phyloP scores from a whole-genome alignment of 2,888 invertebrate genomes.

The Furcula furcula region DNA sequence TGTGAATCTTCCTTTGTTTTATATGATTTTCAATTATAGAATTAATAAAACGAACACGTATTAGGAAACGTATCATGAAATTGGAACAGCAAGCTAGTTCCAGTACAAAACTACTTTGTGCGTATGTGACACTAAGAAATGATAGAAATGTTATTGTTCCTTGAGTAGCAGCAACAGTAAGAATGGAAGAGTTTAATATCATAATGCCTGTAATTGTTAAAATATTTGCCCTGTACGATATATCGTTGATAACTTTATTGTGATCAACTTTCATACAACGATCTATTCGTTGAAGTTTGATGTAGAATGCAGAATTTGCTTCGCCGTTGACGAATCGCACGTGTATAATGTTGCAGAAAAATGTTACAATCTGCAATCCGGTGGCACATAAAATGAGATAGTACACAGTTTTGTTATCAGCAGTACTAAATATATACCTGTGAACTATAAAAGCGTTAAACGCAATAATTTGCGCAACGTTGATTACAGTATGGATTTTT shows the following conservation, averaged over 20 bases:
- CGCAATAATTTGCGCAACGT: slow-evolving; percentile 16
- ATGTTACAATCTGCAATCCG: slow-evolving; percentile 25
- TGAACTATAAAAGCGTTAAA: slow-evolving; percentile 14
- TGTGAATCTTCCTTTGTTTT: slow-evolving; percentile 13
- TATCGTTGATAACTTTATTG: slow-evolving; percentile 30
- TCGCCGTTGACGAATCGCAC: slow-evolving; percentile 47
- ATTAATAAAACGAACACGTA: slow-evolving; percentile 49
- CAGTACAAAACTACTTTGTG: slow-evolving; percentile 33
- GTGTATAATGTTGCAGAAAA: slow-evolving; percentile 37
- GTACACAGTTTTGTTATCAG: slow-evolving; percentile 17
- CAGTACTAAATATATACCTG: slow-evolving; percentile 13
- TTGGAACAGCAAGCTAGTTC: slow-evolving; percentile 47
- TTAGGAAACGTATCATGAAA: slow-evolving; percentile 40
- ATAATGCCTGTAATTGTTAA: slow-evolving; percentile 22
- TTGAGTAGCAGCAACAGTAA: slow-evolving; percentile 11
- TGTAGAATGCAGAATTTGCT: slow-evolving; percentile 42
- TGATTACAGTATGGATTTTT: slow-evolving; percentile 40
- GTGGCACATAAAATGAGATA: slow-evolving; percentile 21
- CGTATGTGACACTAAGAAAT: slow-evolving; percentile 23
- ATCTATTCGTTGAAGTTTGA: slow-evolving; percentile 54
- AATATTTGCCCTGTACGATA: slow-evolving; percentile 27
- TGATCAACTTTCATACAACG: slow-evolving; percentile 46
- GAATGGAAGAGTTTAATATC: slow-evolving; percentile 9
- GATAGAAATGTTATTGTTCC: slow-evolving; percentile 13
- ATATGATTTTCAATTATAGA: slow-evolving; percentile 47